Evolutionary conservation across 2,113 vertebrate genomes (phyloP), one percentile per base, ranked within the genome.

Genomic region (Dipodomys stephensi): DNA sequence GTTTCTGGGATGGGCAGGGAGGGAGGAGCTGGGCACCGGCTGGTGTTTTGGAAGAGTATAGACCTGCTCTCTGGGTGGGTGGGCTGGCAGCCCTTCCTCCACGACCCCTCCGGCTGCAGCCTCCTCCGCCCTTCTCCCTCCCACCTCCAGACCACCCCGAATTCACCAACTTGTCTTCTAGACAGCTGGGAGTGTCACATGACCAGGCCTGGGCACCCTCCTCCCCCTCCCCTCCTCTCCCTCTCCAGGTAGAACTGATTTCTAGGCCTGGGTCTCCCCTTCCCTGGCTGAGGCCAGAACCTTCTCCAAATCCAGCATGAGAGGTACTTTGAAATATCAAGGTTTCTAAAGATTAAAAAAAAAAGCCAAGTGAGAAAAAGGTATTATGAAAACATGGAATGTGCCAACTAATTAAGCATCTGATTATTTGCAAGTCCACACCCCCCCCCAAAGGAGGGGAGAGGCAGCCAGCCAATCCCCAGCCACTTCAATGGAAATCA

Each of bases 341-440:
- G 83, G 53, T 91, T 91, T 44, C 81, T 71, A 44, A 87, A 95
- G 94, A 95, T 94, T 87, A 96, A 91, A 78, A 92, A 27, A 57
- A 16, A 57, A 57, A 57, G 53, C 53, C 53, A 57, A 16, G 53
- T 57, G 53, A 69, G 44, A 67, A 71, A 28, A 69, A 89, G 73
- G 69, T 97, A 74, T 97, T 96, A 94, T 96, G 97, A 90, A 97
- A 97, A 97, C 92, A 97, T 39, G 64, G 74, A 49, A 65, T 9
- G 83, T 89, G 89, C 94, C 96, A 96, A n/a, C 87, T 95, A 91
- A 97, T 97, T 94, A 97, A 91, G 87, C 32, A 71, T 91, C 89
- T 94, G 93, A 78, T 93, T 81, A 27, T 81, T 90, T 87, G 84
- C 44, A 12, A 78, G 83, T 27, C 78, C 80, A 80, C 49, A 6